Evolutionary conservation across 1,140 invertebrate species (phyloP), one percentile per base, ranked within the genome.

Genomic region (Brachystomella parvula): DNA sequence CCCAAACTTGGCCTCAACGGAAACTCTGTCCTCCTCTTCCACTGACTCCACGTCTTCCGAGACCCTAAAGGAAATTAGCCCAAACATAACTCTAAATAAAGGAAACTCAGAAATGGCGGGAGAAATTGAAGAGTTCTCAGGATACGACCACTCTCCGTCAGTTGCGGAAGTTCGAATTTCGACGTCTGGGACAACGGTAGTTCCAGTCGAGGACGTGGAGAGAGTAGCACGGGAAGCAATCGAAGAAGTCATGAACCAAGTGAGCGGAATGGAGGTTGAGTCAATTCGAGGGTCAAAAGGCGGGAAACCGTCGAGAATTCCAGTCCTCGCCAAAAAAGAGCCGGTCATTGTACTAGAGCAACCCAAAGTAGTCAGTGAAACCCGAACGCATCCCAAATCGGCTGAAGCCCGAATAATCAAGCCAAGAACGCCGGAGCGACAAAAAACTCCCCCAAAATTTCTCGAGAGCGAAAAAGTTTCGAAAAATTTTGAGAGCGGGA

Each of bases 11-110:
- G 63, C 63, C 24, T 53, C 63, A 17, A 64, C 31, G 47, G 63
- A 61, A 59, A 82, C 83, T 64, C 79, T 78, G 0, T 80, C 81
- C n/a, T 47, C 79, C 78, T 39, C 79, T 81, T 64, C 69, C 79
- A 15, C 76, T 78, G 32, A 76, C 6, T 39, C 35, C 19, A 9
- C 35, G 6, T 39, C 35, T 39, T 39, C 35, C 6, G 35, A 39
- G 19, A 39, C 35, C 35, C 35, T 39, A 19, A 39, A 39, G 19
- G 35, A 39, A 39, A 19, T 39, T 39, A 19, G 6, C 35, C 35
- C 35, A 39, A 39, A 39, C 6, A 19, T 39, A 39, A 39, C 19
- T 19, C 35, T 9, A 39, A 39, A 9, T 39, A 6, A 39, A 58
- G 32, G n/a, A 2, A 29, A 17, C 24, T 31, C n/a, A 9, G 28